These are phyloP conservation scores for Phrynocephalus vlangalii DNA, from an alignment of 2,797 vertebrate genomes.

Conservation along the genomic window DNA sequence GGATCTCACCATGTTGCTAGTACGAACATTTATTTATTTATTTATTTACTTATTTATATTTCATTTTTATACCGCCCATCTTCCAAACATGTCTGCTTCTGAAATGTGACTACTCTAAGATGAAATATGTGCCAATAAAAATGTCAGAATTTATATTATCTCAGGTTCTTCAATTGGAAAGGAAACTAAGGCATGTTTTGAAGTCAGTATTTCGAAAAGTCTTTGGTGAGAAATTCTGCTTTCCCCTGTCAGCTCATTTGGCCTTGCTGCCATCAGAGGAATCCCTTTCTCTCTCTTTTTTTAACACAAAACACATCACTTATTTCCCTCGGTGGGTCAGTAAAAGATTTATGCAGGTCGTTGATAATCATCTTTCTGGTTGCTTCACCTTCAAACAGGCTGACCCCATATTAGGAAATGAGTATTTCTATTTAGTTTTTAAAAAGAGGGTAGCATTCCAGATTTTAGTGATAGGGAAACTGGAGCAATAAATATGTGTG, in stretches of 20 bases:
- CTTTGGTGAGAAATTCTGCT: slow-evolving; percentile 3
- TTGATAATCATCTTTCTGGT: neutral
- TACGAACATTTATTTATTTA: neutral
- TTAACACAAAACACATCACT: slow-evolving; percentile 6
- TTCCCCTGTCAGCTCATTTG: neutral
- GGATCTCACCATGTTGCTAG: neutral
- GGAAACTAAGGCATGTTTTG: neutral
- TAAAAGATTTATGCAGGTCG: neutral
- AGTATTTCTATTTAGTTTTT: neutral
- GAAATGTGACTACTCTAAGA: slow-evolving; percentile 17
- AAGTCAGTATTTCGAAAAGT: slow-evolving; percentile 17
- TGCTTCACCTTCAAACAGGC: neutral
- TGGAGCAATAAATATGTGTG: neutral
- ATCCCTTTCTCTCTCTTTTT: neutral
- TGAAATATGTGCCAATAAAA: slow-evolving; percentile 42
- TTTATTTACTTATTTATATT: too few species aligned
- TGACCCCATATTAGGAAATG: neutral
- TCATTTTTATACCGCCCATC: too few species aligned
- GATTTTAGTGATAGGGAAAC: neutral
- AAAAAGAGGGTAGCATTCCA: neutral
- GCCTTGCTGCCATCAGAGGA: slow-evolving; percentile 4
- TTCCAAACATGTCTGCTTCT: neutral
- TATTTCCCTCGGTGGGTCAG: neutral
- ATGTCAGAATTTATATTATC: slow-evolving; percentile 16
- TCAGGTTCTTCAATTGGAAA: slow-evolving; percentile 19